phyloP scores from a whole-genome alignment of 2,113 vertebrate genomes.

The Sebastes schlegelii region DNA sequence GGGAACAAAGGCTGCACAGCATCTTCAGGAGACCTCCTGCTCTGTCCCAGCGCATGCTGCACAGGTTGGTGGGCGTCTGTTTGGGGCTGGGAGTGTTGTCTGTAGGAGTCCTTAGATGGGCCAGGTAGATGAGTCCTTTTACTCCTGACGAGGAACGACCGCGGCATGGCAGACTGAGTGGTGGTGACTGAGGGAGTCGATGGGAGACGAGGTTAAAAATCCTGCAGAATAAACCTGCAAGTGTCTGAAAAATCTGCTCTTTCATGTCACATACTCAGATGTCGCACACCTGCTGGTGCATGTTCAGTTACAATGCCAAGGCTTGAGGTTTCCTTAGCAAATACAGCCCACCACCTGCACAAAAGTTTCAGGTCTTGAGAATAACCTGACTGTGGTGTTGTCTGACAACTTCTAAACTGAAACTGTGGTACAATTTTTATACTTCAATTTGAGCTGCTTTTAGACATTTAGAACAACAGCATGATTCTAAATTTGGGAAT shows the following conservation, averaged over 20 bases:
- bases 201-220: constrained; percentile 9
- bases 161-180: constrained; percentile 75
- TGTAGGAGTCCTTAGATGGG: constrained; percentile 4
- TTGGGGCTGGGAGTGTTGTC: not conserved
- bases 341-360: constrained; percentile 72
- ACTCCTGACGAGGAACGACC: constrained; percentile 83
- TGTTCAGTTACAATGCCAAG: constrained; percentile 81
- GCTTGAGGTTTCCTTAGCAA: constrained; percentile 80
- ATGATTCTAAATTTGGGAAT: not conserved
- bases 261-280: constrained; percentile 39
- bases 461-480: constrained; percentile 1
- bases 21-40: not conserved
- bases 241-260: constrained; percentile 37
- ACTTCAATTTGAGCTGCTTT: constrained; percentile 2
- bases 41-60: not conserved
- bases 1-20: constrained; percentile 6
- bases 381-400: constrained; percentile 46
- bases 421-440: constrained; percentile 10
- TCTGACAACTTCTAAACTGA: constrained; percentile 48
- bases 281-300: constrained; percentile 71
- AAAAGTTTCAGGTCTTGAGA: constrained; percentile 44
- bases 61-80: not conserved
- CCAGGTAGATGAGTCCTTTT: constrained; percentile 65
- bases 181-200: constrained; percentile 15
- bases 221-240: constrained; percentile 37